Conservation (phyloP, 2,888 invertebrate genomes). For the Perizoma affinitatum region DNA sequence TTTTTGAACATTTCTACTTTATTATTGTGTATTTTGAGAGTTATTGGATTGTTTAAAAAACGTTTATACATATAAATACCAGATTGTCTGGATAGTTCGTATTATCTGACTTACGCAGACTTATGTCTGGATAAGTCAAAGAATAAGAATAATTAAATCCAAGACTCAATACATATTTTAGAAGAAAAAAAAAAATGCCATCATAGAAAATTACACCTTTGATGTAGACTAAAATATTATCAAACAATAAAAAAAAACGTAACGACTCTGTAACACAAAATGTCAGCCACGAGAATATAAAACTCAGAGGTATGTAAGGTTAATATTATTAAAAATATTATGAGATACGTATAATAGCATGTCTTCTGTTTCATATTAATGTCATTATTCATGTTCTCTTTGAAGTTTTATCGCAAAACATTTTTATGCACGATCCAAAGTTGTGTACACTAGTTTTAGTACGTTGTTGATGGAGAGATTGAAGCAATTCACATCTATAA, state of each 20-base stretch:
- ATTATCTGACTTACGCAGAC: too few species aligned
- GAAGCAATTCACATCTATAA: constrained; percentile 28
- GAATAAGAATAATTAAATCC: too few species aligned
- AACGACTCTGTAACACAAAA: constrained; percentile 19
- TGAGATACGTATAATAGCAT: constrained; percentile 75
- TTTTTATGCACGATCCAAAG: constrained; percentile 68
- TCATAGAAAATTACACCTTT: constrained; percentile 15
- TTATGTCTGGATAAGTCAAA: too few species aligned
- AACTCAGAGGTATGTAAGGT: constrained; percentile 28
- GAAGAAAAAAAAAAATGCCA: background rate
- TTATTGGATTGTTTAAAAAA: too few species aligned
- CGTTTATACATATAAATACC: too few species aligned
- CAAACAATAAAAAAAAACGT: constrained; percentile 20
- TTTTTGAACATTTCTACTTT: too few species aligned
- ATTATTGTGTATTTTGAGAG: too few species aligned
- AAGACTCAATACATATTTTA: too few species aligned
- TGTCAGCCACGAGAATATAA: constrained; percentile 22
- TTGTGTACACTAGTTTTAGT: constrained; percentile 56
- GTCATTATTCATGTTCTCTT: constrained; percentile 74
- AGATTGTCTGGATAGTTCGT: too few species aligned
- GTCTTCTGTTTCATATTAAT: constrained; percentile 76
- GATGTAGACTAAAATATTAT: constrained; percentile 17
- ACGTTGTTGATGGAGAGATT: constrained; percentile 42
- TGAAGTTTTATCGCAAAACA: constrained; percentile 75
- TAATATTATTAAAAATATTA: constrained; percentile 61